These are phyloP conservation scores for Lasius platythorax DNA, from an alignment of 2,888 invertebrate genomes.

Conservation along the genomic window DNA sequence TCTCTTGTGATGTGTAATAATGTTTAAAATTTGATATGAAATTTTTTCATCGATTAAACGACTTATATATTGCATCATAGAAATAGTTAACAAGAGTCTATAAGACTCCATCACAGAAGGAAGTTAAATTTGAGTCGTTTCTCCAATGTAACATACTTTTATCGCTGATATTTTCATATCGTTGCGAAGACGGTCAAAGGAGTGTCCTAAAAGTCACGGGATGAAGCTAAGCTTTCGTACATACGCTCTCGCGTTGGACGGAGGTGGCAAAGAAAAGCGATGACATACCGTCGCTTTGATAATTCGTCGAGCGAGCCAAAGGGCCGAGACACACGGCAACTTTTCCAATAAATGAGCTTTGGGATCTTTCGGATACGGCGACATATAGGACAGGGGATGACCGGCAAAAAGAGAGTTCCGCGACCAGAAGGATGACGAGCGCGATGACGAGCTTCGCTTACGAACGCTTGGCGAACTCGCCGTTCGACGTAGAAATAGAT, in stretches of 20 bases:
- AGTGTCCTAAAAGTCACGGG: neutral
- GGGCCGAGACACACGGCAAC: constrained; percentile 11
- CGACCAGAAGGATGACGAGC: constrained; percentile 5
- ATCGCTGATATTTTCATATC: neutral
- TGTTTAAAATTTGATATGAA: neutral
- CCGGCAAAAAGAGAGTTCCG: constrained; percentile 35
- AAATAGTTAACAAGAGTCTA: neutral
- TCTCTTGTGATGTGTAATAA: neutral
- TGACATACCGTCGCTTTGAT: constrained; percentile 35
- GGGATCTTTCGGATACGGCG: constrained; percentile 46
- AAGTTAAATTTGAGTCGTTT: neutral
- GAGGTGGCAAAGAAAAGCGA: constrained; percentile 24
- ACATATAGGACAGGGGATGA: neutral
- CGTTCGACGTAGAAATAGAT: constrained; percentile 71
- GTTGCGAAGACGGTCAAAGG: neutral
- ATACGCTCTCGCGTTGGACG: neutral
- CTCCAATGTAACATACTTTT: neutral
- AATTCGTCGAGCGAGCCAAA: constrained; percentile 38
- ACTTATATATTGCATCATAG: neutral
- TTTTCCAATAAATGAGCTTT: constrained; percentile 58
- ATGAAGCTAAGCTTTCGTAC: constrained; percentile 9
- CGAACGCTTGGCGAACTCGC: constrained; percentile 27
- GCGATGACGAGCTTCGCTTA: constrained; percentile 38
- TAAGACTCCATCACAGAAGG: neutral
- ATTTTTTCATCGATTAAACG: neutral